Base-by-base conservation (phyloP, 2,797 vertebrate species). In the Neoniphon sammara region DNA sequence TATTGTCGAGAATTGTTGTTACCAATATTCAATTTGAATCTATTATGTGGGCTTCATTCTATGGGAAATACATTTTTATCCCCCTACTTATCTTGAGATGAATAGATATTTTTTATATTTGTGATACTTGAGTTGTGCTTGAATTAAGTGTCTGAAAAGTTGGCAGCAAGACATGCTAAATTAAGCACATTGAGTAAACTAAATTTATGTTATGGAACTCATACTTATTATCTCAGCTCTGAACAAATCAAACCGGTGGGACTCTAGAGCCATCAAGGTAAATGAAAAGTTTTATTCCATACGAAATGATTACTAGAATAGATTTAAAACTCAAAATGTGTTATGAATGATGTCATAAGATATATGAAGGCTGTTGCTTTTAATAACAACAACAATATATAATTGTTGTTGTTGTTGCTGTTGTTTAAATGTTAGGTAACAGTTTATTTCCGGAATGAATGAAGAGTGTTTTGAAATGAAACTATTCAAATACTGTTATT, bases 1-100 rank as follows among this genome's bases (percentile, higher is more conserved):
- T 66, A 49, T 70, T 73, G 7, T 73, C 11, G 30, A 63, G 23
- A 77, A 65, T 53, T 72, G 39, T 58, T 64, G 31, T 27, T 34
- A 78, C 42, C 14, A 70, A 53, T 54, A 73, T 47, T 70, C 62
- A 20, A 14, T 62, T 64, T 52, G 18, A 72, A 55, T 74, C 15
- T 30, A 69, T 53, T 72, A 59, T 44, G 15, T 65, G 47, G 31
- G 6, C 58, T 31, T 23, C 52, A 70, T 55, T 17, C 25, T 61
- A 15, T 55, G 59, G 44, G 11, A 70, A 47, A 66, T 61, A 0
- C 17, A 59, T 36, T 36, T 69, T 17, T 69, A 30, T 56, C 67
- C 4, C 15, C 31, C 1, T 42, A 14, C 20, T 59, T 21, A 12
- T 21, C 25, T 30, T 39, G 34, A 59, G 57, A 31, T 59, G 34